Conservation (phyloP, 1,140 invertebrate species). For the Drosophila sucinea region DNA sequence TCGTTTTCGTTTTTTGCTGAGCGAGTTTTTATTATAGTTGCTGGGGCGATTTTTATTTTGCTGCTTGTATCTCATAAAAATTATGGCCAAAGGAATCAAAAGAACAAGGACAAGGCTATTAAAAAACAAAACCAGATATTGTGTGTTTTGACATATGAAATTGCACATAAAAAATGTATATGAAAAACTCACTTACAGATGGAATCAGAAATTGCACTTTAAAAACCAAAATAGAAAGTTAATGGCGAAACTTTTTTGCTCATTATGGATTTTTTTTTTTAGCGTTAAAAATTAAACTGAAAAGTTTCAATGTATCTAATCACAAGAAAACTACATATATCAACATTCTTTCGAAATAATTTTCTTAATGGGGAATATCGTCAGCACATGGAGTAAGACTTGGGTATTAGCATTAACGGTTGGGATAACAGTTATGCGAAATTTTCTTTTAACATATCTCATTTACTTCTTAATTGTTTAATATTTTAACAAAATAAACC, state of each 20-base stretch:
- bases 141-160: constrained; percentile 5
- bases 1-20: constrained; percentile 2
- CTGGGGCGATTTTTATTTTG: constrained; percentile 8
- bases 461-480: too few species aligned
- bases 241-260: background rate
- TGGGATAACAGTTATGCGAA: too few species aligned
- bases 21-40: constrained; percentile 18
- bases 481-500: too few species aligned
- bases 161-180: constrained; percentile 8
- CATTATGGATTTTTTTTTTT: background rate
- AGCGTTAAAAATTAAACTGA: too few species aligned
- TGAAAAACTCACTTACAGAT: background rate
- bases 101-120: constrained; percentile 18
- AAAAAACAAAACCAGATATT: constrained; percentile 9
- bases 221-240: background rate
- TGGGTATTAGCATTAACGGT: too few species aligned
- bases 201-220: background rate
- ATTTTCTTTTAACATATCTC: too few species aligned
- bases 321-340: too few species aligned
- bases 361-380: too few species aligned
- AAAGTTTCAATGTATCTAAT: too few species aligned
- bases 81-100: constrained; percentile 8
- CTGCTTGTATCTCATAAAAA: constrained; percentile 18
- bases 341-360: too few species aligned
- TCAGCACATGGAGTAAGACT: too few species aligned